Percentiles rank a stretch among this genome's conserved stretches.
Evolutionary conservation across 2,888 invertebrate genomes (phyloP).

Genomic region (Altica lythri): DNA sequence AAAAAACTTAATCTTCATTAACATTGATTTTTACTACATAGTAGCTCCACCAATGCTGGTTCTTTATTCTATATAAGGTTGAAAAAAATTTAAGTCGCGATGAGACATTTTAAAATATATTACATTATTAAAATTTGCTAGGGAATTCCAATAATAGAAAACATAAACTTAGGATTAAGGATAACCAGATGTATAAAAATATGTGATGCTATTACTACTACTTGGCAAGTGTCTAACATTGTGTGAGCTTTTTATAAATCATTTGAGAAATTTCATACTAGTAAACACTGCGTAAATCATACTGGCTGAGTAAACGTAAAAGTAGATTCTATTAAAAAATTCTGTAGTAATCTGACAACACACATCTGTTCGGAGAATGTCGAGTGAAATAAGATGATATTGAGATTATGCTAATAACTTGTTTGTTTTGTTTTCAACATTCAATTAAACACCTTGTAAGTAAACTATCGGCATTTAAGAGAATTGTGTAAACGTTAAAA

Average conservation of each 20-base stretch:
- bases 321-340: neutral
- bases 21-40: no score
- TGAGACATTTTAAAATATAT: no score
- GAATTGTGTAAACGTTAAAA: constrained; percentile 1
- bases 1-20: no score
- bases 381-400: constrained; percentile 1
- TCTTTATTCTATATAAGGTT: no score
- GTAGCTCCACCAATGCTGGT: no score
- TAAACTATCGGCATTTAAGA: constrained; percentile 1
- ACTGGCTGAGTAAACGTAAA: neutral
- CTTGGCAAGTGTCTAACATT: neutral
- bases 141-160: no score
- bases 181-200: no score
- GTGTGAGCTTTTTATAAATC: constrained; percentile 1
- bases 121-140: no score
- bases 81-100: no score
- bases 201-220: no score
- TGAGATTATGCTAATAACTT: constrained; percentile 3
- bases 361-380: constrained; percentile 2
- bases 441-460: constrained; percentile 3
- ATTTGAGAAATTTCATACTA: constrained; percentile 1
- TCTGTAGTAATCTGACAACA: neutral
- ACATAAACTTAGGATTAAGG: no score
- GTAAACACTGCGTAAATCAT: constrained; percentile 1
- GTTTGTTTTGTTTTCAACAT: neutral